Percentiles rank a stretch among this genome's conserved stretches.
Conservation (phyloP, 2,797 vertebrate genomes). For the Anableps anableps region DNA sequence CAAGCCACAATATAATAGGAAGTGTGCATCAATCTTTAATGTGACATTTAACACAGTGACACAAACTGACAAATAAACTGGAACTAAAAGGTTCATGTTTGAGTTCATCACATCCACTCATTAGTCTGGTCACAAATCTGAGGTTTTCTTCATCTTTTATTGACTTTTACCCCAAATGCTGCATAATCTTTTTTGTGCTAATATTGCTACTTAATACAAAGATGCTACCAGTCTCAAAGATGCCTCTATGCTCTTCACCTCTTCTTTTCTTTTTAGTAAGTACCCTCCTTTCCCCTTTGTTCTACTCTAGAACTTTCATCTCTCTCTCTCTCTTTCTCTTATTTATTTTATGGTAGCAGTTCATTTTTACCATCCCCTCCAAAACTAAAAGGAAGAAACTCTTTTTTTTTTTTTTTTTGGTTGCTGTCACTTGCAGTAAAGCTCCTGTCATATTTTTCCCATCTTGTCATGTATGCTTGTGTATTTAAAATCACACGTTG, state of each 20-base stretch:
- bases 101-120: constrained; percentile 7
- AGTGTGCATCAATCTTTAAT: constrained; percentile 76
- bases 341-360: too few species aligned
- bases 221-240: background rate
- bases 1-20: constrained; percentile 69
- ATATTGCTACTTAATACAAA: background rate
- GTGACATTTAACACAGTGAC: constrained; percentile 69
- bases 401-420: too few species aligned
- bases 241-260: background rate
- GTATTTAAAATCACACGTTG: background rate
- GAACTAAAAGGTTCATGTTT: constrained; percentile 32
- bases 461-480: background rate
- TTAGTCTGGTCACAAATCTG: background rate
- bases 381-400: too few species aligned
- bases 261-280: background rate
- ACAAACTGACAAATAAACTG: constrained; percentile 11
- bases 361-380: too few species aligned
- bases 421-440: too few species aligned
- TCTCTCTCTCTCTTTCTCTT: too few species aligned
- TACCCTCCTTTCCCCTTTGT: background rate
- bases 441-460: background rate
- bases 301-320: background rate
- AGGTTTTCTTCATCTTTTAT: background rate
- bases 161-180: background rate
- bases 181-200: background rate